phyloP scores from a whole-genome alignment of 2,113 vertebrate genomes.

The Myxocyprinus asiaticus region DNA sequence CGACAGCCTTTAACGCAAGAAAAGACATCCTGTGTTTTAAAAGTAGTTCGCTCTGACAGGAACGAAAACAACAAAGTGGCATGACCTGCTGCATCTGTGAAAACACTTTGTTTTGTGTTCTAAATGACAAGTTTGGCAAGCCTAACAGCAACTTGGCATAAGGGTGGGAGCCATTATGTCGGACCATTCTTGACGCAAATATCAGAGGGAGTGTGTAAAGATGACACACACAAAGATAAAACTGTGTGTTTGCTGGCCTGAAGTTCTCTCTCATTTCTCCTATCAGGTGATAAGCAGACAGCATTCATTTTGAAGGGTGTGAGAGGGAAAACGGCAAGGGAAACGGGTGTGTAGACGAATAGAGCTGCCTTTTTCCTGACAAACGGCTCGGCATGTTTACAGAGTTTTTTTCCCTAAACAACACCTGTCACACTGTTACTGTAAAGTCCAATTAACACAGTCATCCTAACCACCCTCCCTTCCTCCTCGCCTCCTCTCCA shows the following conservation, averaged over 20 bases:
- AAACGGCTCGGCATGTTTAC: slow-evolving; percentile 44
- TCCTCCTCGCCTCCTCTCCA: slow-evolving; percentile 31
- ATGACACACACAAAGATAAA: slow-evolving; percentile 22
- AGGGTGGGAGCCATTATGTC: not conserved
- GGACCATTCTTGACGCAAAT: not conserved
- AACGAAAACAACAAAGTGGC: slow-evolving; percentile 47
- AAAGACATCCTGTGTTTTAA: slow-evolving; percentile 44
- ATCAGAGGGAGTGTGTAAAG: not conserved
- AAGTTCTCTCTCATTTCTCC: slow-evolving; percentile 1
- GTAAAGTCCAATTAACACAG: slow-evolving; percentile 63
- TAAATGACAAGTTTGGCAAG: slow-evolving; percentile 29
- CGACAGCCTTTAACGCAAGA: slow-evolving; percentile 47
- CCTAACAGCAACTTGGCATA: not conserved
- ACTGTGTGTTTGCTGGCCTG: not conserved
- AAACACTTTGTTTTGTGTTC: slow-evolving; percentile 23
- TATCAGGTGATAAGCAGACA: slow-evolving; percentile 31
- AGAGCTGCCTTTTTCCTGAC: slow-evolving; percentile 44
- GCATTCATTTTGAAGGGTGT: slow-evolving; percentile 22
- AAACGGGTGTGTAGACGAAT: not conserved
- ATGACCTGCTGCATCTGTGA: slow-evolving; percentile 49
- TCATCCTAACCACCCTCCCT: slow-evolving; percentile 45
- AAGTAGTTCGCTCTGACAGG: slow-evolving; percentile 49
- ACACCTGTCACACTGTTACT: slow-evolving; percentile 51
- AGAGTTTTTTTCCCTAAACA: slow-evolving; percentile 31
- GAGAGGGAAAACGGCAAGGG: slow-evolving; percentile 18